Percentiles rank a stretch among this genome's conserved stretches.
Evolutionary conservation across 2,797 vertebrate genomes (phyloP).

Genomic region (Acrocephalus scirpaceus): DNA sequence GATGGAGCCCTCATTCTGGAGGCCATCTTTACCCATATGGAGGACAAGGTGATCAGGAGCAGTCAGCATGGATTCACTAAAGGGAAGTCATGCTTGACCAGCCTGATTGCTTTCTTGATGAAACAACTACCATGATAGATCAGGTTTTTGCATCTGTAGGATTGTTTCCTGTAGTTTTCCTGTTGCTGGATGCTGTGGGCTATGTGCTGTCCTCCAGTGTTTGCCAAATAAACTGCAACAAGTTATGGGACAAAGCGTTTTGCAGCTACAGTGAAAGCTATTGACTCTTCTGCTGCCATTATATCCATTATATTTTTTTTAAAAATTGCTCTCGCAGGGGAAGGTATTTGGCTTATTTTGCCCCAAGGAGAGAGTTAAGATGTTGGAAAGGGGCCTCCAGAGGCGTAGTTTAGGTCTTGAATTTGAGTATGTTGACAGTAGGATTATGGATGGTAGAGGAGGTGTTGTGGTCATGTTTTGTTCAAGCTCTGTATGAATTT

Average conservation of each 20-base stretch:
- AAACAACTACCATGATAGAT: background rate
- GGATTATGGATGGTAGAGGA: background rate
- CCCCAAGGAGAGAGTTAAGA: background rate
- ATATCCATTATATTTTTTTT: background rate
- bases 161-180: background rate
- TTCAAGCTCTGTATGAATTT: background rate
- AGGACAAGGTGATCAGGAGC: background rate
- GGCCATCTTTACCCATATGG: background rate
- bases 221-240: background rate
- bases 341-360: background rate
- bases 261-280: background rate
- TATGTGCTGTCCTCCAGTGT: background rate
- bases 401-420: background rate
- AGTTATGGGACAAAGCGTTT: background rate
- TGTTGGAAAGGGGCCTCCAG: background rate
- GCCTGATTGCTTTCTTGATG: background rate
- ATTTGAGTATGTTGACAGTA: background rate
- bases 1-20: background rate
- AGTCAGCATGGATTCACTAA: background rate
- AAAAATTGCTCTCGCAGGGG: background rate
- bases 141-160: background rate
- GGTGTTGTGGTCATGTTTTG: background rate
- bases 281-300: background rate
- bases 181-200: background rate
- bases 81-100: background rate